These are phyloP conservation scores for Diadophis punctatus DNA, from an alignment of 2,113 vertebrate species.

Conservation along the genomic window DNA sequence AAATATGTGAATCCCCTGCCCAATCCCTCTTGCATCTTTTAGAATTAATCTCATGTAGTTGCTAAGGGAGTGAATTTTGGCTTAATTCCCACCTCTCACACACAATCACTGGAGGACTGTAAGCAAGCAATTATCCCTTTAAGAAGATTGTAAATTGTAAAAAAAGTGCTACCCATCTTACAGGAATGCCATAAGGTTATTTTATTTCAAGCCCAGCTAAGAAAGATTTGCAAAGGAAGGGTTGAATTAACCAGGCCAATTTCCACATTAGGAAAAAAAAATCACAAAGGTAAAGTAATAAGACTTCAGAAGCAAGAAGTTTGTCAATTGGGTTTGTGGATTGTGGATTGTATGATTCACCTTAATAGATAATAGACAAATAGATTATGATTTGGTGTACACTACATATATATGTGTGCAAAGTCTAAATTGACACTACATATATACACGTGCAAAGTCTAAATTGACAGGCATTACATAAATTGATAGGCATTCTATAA, in stretches of 20 bases:
- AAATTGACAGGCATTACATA: too few species aligned
- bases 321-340: background rate
- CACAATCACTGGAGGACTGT: background rate
- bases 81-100: background rate
- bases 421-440: too few species aligned
- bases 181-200: background rate
- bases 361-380: background rate
- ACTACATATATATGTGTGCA: too few species aligned
- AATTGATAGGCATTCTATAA: too few species aligned
- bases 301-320: background rate
- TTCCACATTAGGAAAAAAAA: background rate
- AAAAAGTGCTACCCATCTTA: background rate
- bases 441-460: too few species aligned
- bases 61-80: background rate
- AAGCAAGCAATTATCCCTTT: background rate
- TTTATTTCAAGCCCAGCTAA: background rate
- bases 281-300: background rate
- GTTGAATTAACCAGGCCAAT: background rate
- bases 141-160: background rate
- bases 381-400: background rate
- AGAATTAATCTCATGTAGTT: background rate
- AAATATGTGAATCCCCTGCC: background rate
- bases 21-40: background rate
- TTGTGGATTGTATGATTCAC: background rate
- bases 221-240: background rate